Evolutionary conservation across 2,113 vertebrate genomes (phyloP).

Genomic region (Columba janthina): DNA sequence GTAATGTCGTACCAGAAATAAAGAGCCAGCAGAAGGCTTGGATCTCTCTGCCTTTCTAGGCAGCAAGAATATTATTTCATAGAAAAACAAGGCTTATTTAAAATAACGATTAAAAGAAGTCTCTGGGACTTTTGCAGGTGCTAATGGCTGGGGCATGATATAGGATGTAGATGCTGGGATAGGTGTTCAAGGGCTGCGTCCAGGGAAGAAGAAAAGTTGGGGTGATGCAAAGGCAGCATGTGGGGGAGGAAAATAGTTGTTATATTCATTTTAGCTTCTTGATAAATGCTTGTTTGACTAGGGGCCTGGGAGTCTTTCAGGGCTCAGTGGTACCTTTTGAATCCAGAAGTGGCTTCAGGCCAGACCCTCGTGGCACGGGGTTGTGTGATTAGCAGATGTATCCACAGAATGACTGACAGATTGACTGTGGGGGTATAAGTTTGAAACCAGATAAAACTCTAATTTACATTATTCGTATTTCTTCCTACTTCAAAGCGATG

Average conservation of each 20-base stretch:
- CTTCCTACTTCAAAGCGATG: not conserved
- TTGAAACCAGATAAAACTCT: not conserved
- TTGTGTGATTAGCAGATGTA: not conserved
- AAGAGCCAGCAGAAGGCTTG: not conserved
- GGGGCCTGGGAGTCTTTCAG: not conserved
- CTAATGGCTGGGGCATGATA: not conserved
- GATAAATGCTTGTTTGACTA: not conserved
- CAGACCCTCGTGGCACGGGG: not conserved
- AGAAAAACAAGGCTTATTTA: not conserved
- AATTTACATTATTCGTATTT: not conserved
- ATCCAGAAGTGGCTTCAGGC: not conserved
- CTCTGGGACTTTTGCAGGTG: not conserved
- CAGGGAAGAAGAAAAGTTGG: not conserved
- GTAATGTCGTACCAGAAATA: not conserved
- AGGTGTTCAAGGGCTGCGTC: not conserved
- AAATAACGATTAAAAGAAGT: not conserved
- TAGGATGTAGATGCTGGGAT: not conserved
- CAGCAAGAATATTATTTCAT: not conserved
- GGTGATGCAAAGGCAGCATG: not conserved
- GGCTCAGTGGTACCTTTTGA: not conserved
- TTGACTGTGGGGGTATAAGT: not conserved
- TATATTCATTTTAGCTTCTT: not conserved
- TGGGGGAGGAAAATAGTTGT: not conserved
- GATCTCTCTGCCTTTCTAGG: not conserved
- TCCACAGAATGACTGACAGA: not conserved